Conservation (phyloP, 2,797 vertebrate genomes). For the Pogoniulus pusillus region DNA sequence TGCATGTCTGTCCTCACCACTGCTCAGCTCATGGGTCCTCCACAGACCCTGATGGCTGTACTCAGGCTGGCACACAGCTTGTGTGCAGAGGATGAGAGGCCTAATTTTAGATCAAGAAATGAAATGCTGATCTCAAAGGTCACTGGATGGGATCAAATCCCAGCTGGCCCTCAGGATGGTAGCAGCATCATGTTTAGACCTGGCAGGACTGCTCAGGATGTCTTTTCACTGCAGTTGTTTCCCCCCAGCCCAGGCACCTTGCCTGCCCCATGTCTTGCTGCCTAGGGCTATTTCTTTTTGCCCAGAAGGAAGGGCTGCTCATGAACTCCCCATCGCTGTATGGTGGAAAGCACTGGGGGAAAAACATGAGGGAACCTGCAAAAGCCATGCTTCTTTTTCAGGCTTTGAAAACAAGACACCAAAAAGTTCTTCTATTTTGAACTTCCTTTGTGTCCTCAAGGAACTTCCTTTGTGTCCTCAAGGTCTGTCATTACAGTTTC, state of each 20-base stretch:
- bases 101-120: slow-evolving; percentile 53
- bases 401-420: not conserved
- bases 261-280: not conserved
- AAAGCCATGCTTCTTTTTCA: not conserved
- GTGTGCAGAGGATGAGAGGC: not conserved
- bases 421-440: not conserved
- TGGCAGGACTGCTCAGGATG: not conserved
- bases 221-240: not conserved
- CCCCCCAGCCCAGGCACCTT: not conserved
- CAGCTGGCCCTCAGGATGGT: not conserved
- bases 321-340: not conserved
- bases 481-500: not conserved
- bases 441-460: not conserved
- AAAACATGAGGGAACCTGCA: not conserved
- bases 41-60: rapidly evolving
- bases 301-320: not conserved
- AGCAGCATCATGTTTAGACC: not conserved
- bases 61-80: not conserved
- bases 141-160: not conserved
- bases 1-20: not conserved
- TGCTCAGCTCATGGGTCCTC: not conserved
- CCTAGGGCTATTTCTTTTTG: not conserved
- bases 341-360: not conserved
- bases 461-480: no score
- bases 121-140: slow-evolving; percentile 23